Base-by-base conservation (phyloP, 2,113 vertebrate genomes). In the Pygoscelis antarcticus region DNA sequence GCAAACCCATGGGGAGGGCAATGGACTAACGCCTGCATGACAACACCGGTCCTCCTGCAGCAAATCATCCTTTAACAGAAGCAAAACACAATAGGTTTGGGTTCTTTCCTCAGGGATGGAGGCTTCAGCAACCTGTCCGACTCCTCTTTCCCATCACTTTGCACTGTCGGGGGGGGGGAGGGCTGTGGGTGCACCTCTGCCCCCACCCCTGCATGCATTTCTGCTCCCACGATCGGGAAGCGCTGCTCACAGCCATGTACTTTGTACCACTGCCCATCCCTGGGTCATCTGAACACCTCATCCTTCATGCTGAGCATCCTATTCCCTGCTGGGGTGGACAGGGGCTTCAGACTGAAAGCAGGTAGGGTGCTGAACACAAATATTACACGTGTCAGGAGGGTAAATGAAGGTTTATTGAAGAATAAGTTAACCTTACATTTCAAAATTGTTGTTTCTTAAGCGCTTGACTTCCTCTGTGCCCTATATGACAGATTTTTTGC, bases 1-100 rank as follows among this genome's bases (percentile, higher is more conserved):
- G 34, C 51, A 81, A 76, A 49, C 4, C 20, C 51, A 16, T 0
- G 0, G 26, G 7, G 29, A 55, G 16, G 8, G 29, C 0, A 2
- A 9, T 6, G n/a, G 38, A 13, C 25, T 62, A 34, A 69, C 1
- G 4, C 4, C 44, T 49, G 14, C 36, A 16, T 1, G 4, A 13
- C 32, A 23, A 4, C 77, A 51, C 38, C 9, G 10, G 11, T 21
- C 25, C 13, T 90, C 23, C 71, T 74, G 68, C 71, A 87, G 87
- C 30, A 62, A 30, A 40, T 46, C 46, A 44, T 13, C n/a, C 71
- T 69, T 2, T 16, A 34, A 14, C 68, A 80, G 60, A 49, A 71
- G 34, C 4, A 89, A 88, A 57, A 4, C 40, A 52, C 29, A 36
- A 17, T 2, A 49, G 7, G 5, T 61, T n/a, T 78, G 42, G 34